Conservation (phyloP, 2,113 vertebrate genomes). For the Aix galericulata region DNA sequence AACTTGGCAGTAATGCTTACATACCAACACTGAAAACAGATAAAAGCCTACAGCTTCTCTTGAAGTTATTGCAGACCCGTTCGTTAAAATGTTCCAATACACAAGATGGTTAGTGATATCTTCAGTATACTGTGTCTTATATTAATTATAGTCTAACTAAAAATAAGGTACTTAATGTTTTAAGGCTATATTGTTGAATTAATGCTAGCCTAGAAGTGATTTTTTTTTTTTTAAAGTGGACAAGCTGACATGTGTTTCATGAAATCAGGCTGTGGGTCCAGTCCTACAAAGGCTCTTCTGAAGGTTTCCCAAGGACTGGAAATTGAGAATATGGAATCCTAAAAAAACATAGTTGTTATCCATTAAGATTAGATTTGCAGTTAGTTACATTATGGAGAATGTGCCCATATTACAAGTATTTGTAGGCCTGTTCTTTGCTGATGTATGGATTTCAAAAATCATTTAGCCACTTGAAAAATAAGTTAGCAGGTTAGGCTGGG, state of each 20-base stretch:
- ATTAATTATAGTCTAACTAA: conserved; percentile 12
- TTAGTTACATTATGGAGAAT: not conserved
- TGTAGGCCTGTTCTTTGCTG: not conserved
- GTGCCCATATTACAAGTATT: not conserved
- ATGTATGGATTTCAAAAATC: fast-evolving
- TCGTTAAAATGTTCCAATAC: conserved; percentile 55
- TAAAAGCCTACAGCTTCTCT: conserved; percentile 89
- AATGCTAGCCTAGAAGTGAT: not conserved
- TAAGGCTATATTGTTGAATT: not conserved
- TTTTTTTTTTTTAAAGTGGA: not conserved
- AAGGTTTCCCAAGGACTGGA: not conserved
- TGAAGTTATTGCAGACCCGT: conserved; percentile 82
- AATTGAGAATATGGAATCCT: not conserved
- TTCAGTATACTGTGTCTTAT: conserved; percentile 62
- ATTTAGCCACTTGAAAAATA: not conserved
- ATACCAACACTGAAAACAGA: conserved; percentile 87
- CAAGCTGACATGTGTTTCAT: not conserved
- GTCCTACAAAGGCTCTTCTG: not conserved
- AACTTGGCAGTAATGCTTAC: conserved; percentile 89
- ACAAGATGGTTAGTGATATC: conserved; percentile 72
- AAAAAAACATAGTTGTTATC: not conserved
- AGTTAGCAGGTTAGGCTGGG: too few species aligned
- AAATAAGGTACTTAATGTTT: not conserved
- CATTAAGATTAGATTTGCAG: not conserved
- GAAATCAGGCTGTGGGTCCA: not conserved